These are phyloP conservation scores for Nymphalis polychloros DNA, from an alignment of 2,888 invertebrate species.

Conservation along the genomic window DNA sequence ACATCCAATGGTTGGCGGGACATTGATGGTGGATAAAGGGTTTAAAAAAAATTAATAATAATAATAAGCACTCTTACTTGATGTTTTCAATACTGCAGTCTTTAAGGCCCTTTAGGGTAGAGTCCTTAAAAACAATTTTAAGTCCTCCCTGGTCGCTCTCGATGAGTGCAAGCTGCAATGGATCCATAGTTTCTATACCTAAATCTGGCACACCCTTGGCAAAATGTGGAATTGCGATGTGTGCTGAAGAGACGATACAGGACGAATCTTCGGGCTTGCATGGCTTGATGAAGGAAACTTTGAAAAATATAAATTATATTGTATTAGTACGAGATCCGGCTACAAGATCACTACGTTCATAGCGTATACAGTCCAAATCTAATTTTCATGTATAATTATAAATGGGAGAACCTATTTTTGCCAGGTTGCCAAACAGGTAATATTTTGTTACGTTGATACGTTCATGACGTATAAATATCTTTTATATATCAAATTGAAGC, in stretches of 20 bases:
- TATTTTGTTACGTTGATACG: too few relatives aligned
- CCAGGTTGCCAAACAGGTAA: too few relatives aligned
- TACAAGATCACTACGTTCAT: too few relatives aligned
- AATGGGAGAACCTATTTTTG: too few relatives aligned
- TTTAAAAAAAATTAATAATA: not conserved
- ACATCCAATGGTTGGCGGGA: too few relatives aligned
- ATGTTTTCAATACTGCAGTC: constrained; percentile 56
- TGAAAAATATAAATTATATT: constrained; percentile 15
- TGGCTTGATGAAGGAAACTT: constrained; percentile 69
- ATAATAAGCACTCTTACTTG: constrained; percentile 55
- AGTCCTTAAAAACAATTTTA: constrained; percentile 56
- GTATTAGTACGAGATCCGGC: too few relatives aligned
- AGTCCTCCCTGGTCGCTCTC: constrained; percentile 59
- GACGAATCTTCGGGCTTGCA: constrained; percentile 57
- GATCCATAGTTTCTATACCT: constrained; percentile 61
- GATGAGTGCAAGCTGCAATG: constrained; percentile 56
- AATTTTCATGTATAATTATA: too few relatives aligned
- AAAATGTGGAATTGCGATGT: constrained; percentile 56
- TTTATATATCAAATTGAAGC: too few relatives aligned
- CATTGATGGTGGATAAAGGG: too few relatives aligned
- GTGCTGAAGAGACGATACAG: constrained; percentile 56
- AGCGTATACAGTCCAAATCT: too few relatives aligned
- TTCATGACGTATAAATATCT: too few relatives aligned
- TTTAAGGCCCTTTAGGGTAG: constrained; percentile 62
- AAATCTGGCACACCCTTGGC: constrained; percentile 61